A percentile compares a stretch with the other conserved stretches of the same genome.
phyloP scores from a whole-genome alignment of 2,888 invertebrate species.

The Polia nebulosa region DNA sequence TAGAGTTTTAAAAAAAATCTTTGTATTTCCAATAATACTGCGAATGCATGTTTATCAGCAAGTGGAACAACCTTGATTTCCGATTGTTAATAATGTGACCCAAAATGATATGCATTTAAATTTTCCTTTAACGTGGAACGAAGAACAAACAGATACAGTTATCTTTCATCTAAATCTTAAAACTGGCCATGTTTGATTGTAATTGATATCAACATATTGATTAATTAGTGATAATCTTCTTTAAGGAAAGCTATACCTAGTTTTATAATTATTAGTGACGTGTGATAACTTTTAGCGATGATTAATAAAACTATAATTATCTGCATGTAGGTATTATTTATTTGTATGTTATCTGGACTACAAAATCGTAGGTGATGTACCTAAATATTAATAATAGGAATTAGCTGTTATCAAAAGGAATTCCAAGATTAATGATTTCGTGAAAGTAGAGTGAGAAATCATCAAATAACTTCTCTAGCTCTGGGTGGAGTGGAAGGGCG shows the following conservation, averaged over 20 bases:
- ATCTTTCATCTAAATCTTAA: conserved; percentile 21
- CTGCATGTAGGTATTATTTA: neutral
- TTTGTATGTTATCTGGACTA: neutral
- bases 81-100: neutral
- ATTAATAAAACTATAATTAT: conserved; percentile 7
- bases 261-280: conserved; percentile 20
- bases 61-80: neutral
- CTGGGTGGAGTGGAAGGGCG: too few species aligned
- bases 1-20: neutral
- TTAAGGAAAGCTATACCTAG: conserved; percentile 25
- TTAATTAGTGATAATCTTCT: conserved; percentile 38
- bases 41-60: neutral
- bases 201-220: conserved; percentile 28
- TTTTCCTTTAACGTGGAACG: neutral
- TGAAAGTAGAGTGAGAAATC: too few species aligned
- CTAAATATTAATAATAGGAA: too few species aligned
- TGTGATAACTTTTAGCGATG: neutral
- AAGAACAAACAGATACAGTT: neutral
- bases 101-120: neutral
- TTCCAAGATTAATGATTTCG: too few species aligned
- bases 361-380: neutral
- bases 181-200: conserved; percentile 4
- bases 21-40: neutral
- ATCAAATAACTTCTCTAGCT: too few species aligned
- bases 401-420: too few species aligned